These are phyloP conservation scores for Platichthys flesus DNA, from an alignment of 2,113 vertebrate species.

Conservation along the genomic window DNA sequence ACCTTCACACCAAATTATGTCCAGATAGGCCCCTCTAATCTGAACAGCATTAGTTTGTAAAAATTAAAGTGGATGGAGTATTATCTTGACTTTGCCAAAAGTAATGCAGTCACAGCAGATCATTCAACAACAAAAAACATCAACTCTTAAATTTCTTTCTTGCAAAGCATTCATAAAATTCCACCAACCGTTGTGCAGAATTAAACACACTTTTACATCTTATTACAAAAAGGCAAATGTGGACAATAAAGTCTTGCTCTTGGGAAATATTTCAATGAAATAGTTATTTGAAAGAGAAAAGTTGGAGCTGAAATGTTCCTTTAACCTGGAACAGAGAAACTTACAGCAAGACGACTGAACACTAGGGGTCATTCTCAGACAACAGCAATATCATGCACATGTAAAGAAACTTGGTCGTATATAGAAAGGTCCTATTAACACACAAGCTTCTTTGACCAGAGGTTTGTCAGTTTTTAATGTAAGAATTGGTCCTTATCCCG, in stretches of 20 bases:
- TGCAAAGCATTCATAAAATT: conserved; percentile 18
- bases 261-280: conserved; percentile 7
- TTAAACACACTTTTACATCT: conserved; percentile 26
- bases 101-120: conserved; percentile 30
- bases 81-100: conserved; percentile 2
- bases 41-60: background rate
- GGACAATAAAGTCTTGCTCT: background rate
- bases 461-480: background rate
- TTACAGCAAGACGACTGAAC: conserved; percentile 14
- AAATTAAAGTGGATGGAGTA: background rate
- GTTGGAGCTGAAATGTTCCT: background rate
- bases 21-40: background rate
- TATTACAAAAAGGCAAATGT: conserved; percentile 12
- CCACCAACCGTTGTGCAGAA: conserved; percentile 2
- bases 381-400: background rate
- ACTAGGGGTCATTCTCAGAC: conserved; percentile 62
- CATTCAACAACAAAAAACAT: background rate
- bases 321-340: conserved; percentile 5
- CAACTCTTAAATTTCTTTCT: conserved; percentile 1
- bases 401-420: background rate
- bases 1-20: background rate
- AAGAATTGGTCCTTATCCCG: conserved; percentile 33
- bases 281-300: conserved; percentile 13
- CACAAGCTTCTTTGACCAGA: conserved; percentile 6
- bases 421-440: background rate